Evolutionary conservation across 1,140 invertebrate genomes (phyloP).

Genomic region (Ceratitis capitata): DNA sequence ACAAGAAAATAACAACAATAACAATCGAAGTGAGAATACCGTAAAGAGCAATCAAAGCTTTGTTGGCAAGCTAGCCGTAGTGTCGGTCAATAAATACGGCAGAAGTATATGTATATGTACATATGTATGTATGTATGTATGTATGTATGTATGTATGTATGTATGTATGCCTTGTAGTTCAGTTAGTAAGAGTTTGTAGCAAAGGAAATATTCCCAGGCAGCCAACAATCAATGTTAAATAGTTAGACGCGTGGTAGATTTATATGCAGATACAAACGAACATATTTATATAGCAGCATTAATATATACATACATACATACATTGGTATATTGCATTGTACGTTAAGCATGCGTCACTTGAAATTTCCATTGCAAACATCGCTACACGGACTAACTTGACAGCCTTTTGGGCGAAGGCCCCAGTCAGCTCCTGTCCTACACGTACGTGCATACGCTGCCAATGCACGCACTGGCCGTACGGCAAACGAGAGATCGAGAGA

Average conservation of each 20-base stretch:
- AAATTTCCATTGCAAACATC: constrained; percentile 19
- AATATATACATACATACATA: not conserved
- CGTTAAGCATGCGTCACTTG: constrained; percentile 32
- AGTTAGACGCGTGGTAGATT: constrained; percentile 31
- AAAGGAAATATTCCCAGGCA: constrained; percentile 19
- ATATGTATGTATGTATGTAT: too few species aligned
- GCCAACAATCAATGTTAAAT: constrained; percentile 11
- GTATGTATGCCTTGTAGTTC: too few species aligned
- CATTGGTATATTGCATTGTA: not conserved
- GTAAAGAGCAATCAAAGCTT: not conserved
- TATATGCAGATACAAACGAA: not conserved
- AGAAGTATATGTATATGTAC: not conserved
- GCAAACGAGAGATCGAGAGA: too few species aligned
- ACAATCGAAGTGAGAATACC: constrained; percentile 1
- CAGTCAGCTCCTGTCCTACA: constrained; percentile 27
- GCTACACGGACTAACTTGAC: constrained; percentile 15
- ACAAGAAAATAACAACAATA: not conserved
- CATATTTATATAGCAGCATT: not conserved
- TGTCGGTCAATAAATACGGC: not conserved
- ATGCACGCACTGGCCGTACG: not conserved
- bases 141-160: too few species aligned
- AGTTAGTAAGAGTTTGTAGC: too few species aligned
- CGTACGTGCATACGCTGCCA: not conserved
- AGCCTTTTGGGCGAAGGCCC: not conserved
- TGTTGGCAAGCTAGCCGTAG: not conserved